Evolutionary conservation across 2,797 vertebrate genomes (phyloP).

Genomic region (Pseudochaenichthys georgianus): DNA sequence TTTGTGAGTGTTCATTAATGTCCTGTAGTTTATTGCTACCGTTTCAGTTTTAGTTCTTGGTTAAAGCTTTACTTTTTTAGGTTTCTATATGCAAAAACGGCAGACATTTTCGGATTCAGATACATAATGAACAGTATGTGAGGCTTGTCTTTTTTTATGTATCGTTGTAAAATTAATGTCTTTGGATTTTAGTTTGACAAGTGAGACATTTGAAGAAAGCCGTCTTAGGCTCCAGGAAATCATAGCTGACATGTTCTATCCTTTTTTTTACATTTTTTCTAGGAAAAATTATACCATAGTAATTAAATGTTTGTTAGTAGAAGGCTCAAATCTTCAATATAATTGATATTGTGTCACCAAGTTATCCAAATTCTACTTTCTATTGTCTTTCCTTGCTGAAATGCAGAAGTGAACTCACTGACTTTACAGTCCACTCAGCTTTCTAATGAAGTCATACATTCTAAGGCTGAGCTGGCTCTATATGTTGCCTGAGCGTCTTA

Average conservation of each 20-base stretch:
- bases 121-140: background rate
- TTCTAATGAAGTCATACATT: conserved; percentile 51
- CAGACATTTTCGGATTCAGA: background rate
- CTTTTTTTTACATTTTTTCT: background rate
- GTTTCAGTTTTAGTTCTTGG: background rate
- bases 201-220: background rate
- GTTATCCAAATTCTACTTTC: conserved; percentile 25
- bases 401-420: conserved; percentile 31
- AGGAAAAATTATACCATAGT: background rate
- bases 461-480: conserved; percentile 45
- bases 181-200: background rate
- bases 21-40: background rate
- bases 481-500: conserved; percentile 54
- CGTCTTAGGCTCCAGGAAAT: background rate
- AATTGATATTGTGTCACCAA: conserved; percentile 4
- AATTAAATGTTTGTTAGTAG: background rate
- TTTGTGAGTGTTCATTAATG: background rate
- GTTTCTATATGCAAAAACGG: background rate
- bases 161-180: background rate
- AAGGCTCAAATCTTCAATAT: background rate
- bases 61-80: background rate
- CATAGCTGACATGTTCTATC: background rate
- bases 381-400: conserved; percentile 44
- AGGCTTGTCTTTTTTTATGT: background rate
- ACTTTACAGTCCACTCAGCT: conserved; percentile 57